These are phyloP conservation scores for Diachasmimorpha longicaudata DNA, from an alignment of 1,140 invertebrate genomes.

Conservation along the genomic window DNA sequence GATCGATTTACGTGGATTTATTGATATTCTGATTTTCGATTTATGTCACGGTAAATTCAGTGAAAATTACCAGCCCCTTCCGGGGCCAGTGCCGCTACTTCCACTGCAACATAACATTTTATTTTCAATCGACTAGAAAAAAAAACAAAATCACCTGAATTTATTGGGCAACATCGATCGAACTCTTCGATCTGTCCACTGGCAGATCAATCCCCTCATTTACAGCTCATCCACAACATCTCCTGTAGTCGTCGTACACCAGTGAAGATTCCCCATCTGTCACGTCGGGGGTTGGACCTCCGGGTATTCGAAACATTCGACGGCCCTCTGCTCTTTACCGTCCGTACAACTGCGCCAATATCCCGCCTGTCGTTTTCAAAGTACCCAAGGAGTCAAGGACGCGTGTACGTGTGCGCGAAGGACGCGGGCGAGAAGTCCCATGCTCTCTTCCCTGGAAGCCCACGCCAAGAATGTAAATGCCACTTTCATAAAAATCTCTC, in stretches of 20 bases:
- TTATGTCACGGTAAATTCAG: too few relatives aligned
- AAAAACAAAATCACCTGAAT: too few relatives aligned
- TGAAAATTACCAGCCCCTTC: too few relatives aligned
- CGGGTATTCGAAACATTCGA: slow-evolving; percentile 23
- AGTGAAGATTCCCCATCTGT: not conserved
- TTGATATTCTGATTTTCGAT: too few relatives aligned
- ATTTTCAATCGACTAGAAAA: too few relatives aligned
- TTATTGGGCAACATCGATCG: too few relatives aligned
- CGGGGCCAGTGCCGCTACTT: too few relatives aligned
- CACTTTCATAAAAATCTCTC: slow-evolving; percentile 24
- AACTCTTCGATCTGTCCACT: too few relatives aligned
- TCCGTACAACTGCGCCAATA: not conserved
- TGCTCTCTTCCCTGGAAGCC: slow-evolving; percentile 4
- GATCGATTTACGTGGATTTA: not conserved
- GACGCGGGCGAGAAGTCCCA: slow-evolving; percentile 15
- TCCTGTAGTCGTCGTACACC: not conserved
- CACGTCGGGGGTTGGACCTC: slow-evolving; percentile 8
- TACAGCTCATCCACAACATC: not conserved
- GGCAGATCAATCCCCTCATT: not conserved
- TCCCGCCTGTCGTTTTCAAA: not conserved
- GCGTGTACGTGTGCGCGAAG: slow-evolving; percentile 18
- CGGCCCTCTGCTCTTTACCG: not conserved
- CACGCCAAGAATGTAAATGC: slow-evolving; percentile 27
- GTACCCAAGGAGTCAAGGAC: slow-evolving; percentile 21
- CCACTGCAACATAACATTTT: too few relatives aligned